Evolutionary conservation across 2,113 vertebrate species (phyloP).

Genomic region (Pseudorasbora parva): DNA sequence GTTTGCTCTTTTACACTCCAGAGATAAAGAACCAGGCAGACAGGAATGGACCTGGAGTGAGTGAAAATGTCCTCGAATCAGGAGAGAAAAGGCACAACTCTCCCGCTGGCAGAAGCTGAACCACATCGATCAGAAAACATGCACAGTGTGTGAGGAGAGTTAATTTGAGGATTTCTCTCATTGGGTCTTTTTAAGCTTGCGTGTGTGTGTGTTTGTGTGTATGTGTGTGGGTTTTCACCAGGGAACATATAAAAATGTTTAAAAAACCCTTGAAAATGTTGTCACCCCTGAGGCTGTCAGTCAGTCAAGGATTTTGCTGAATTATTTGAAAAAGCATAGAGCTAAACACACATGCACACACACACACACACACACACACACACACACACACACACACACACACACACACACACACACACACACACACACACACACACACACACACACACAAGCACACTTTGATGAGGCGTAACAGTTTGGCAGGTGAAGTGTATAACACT

Average conservation of each 20-base stretch:
- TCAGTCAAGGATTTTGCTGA: neutral
- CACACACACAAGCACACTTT: neutral
- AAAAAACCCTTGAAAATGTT: constrained; percentile 21
- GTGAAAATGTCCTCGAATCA: constrained; percentile 38
- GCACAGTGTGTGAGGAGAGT: neutral
- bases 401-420: neutral
- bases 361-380: neutral
- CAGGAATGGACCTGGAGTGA: constrained; percentile 35
- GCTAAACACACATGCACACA: neutral
- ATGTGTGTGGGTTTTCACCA: neutral
- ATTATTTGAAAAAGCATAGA: constrained; percentile 2
- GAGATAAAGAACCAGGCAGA: constrained; percentile 38
- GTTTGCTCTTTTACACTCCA: constrained; percentile 39
- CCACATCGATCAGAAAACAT: constrained; percentile 22
- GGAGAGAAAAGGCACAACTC: constrained; percentile 11
- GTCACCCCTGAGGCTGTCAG: neutral
- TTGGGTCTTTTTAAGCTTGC: neutral
- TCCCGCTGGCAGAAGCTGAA: constrained; percentile 9
- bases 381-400: neutral
- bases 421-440: neutral
- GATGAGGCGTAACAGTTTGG: too few relatives aligned
- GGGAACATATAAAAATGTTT: constrained; percentile 18
- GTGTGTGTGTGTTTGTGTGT: neutral
- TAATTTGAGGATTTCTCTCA: neutral
- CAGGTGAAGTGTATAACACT: too few relatives aligned